These are phyloP conservation scores for Sebastiscus tertius DNA, from an alignment of 2,797 vertebrate genomes.

Conservation along the genomic window DNA sequence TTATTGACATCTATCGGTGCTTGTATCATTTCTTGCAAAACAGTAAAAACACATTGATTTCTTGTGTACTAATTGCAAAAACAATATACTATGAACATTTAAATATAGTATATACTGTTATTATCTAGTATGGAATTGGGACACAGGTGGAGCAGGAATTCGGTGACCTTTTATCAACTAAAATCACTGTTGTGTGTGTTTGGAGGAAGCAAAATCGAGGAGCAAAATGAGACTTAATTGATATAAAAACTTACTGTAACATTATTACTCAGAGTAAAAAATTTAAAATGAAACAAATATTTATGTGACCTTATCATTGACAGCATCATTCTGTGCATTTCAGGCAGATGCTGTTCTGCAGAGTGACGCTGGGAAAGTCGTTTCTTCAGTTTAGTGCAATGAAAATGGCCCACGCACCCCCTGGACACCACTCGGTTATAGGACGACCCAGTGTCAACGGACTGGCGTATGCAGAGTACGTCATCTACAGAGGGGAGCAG, in stretches of 20 bases:
- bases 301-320: background rate
- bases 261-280: too few relatives aligned
- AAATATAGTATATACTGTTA: background rate
- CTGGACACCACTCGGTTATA: constrained; percentile 97
- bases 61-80: background rate
- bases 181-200: background rate
- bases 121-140: background rate
- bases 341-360: constrained; percentile 99
- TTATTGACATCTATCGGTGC: background rate
- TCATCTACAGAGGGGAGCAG: constrained; percentile 99
- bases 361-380: constrained; percentile 98
- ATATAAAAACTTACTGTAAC: background rate
- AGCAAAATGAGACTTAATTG: background rate
- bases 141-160: background rate
- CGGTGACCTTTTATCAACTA: background rate
- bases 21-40: background rate
- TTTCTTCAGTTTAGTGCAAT: constrained; percentile 99
- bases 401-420: constrained; percentile 99
- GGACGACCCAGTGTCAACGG: constrained; percentile 98
- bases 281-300: background rate
- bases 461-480: constrained; percentile 95
- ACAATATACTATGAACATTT: background rate
- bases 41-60: background rate
- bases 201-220: background rate
- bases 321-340: background rate